Conservation (phyloP, 2,797 vertebrate genomes). For the Microchirus variegatus region DNA sequence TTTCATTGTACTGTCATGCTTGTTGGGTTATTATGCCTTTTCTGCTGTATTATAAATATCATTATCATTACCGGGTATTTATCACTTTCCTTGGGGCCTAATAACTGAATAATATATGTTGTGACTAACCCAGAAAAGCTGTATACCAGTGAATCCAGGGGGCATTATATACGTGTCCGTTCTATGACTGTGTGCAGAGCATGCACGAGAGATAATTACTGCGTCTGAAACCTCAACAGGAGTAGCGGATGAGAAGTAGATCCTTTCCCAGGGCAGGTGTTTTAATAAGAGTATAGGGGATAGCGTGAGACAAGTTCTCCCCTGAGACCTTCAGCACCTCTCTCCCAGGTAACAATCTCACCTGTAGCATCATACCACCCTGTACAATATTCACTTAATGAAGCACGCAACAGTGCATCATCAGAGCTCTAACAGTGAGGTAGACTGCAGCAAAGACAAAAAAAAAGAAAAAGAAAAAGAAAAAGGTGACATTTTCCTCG, state of each 20-base stretch:
- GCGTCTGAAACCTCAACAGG: constrained; percentile 53
- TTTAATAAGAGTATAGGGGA: constrained; percentile 78
- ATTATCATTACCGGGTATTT: neutral
- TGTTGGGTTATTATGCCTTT: neutral
- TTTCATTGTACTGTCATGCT: too few relatives aligned
- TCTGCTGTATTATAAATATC: neutral
- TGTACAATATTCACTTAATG: constrained; percentile 54
- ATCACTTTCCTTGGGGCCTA: constrained; percentile 18
- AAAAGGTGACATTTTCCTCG: constrained; percentile 35
- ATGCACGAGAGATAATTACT: constrained; percentile 67
- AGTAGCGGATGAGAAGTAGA: constrained; percentile 59
- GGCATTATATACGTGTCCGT: constrained; percentile 61
- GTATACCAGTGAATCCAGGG: constrained; percentile 25
- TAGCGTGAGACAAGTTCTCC: constrained; percentile 75
- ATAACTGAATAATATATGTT: constrained; percentile 40
- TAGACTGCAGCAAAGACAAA: constrained; percentile 6
- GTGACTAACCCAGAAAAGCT: constrained; percentile 27
- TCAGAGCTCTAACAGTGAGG: constrained; percentile 19
- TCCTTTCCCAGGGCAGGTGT: constrained; percentile 60
- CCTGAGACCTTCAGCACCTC: constrained; percentile 48
- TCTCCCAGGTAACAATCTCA: constrained; percentile 69
- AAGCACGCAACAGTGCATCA: constrained; percentile 52
- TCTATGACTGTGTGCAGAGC: constrained; percentile 33
- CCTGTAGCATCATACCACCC: constrained; percentile 46
- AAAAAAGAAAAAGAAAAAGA: constrained; percentile 34